Base-by-base conservation (phyloP, 1,140 invertebrate genomes). In the Cheumatopsyche charites region DNA sequence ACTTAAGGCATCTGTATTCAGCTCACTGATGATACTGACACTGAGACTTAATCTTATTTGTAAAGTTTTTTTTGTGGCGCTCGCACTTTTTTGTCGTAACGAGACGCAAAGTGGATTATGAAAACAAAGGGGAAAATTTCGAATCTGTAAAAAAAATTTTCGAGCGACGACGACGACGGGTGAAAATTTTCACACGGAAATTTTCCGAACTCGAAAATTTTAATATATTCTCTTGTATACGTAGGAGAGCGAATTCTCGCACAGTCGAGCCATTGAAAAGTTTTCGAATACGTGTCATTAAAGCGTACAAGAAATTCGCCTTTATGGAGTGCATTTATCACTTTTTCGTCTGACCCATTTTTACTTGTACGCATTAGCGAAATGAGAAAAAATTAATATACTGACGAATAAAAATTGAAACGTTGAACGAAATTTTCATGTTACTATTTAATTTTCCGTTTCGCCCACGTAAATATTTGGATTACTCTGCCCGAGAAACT, bases 51-150 rank as follows among this genome's bases (percentile, higher is more conserved):
- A 66, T 66, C 63, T 66, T 66, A 66, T 66, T 66, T 66, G 43
- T 66, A 47, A 66, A 66, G 63, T 66, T 66, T 66, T 66, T 63
- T 65, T 66, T 66, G 23, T 58, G 29, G 9, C 21, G 43, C 47
- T 66, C 63, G 47, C 63, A 66, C 41, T 66, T 65, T 36, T 36
- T 47, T n/a, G 63, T 15, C 25, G 42, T 66, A 66, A 66, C 63
- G 41, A 66, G 63, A 47, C 63, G 41, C 43, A 66, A 66, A 66
- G 63, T 66, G 63, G 63, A 66, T 66, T 66, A 66, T 66, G 41
- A 66, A 66, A 66, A 66, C 63, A 66, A 66, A 66, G 26, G 43
- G 43, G 36, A 21, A 42, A 65, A 58, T 47, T 66, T 47, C 23
- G 41, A 43, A 66, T 25, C 11, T 21, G 21, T 11, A n/a, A 41